These are phyloP conservation scores for Catagonus wagneri DNA, from an alignment of 2,113 vertebrate genomes.

Conservation along the genomic window DNA sequence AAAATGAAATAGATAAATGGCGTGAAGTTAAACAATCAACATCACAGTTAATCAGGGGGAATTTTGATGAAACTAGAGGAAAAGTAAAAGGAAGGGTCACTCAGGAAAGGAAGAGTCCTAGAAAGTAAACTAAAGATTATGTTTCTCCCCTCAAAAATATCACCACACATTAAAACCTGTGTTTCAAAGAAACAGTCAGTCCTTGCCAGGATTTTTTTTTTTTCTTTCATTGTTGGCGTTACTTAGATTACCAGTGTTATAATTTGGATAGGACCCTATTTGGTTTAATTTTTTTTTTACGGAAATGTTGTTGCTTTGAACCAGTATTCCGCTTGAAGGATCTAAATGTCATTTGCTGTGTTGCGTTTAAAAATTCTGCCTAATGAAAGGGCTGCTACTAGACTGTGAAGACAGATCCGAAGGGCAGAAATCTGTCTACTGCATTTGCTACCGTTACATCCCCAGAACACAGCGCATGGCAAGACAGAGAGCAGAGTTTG, in stretches of 20 bases:
- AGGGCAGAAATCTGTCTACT: neutral
- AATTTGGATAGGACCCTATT: neutral
- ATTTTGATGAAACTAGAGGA: neutral
- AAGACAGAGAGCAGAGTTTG: neutral
- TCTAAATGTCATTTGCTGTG: neutral
- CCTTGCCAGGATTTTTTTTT: neutral
- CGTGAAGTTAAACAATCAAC: neutral
- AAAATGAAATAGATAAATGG: neutral
- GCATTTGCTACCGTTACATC: neutral
- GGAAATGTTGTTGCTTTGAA: neutral
- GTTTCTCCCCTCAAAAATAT: neutral
- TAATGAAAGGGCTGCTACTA: neutral
- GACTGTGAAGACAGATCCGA: neutral
- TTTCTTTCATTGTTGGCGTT: neutral
- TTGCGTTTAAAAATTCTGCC: neutral
- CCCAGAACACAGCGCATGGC: neutral
- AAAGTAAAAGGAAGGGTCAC: neutral
- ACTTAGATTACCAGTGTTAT: neutral
- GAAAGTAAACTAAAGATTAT: neutral
- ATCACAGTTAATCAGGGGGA: neutral
- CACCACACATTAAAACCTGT: neutral
- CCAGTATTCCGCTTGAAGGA: neutral
- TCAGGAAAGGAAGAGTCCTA: neutral
- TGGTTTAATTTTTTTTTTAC: neutral
- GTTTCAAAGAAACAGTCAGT: neutral